Percentiles rank a stretch among this genome's conserved stretches.
These are phyloP conservation scores for Tachysurus vachellii DNA, from an alignment of 2,113 vertebrate species.

Conservation along the genomic window DNA sequence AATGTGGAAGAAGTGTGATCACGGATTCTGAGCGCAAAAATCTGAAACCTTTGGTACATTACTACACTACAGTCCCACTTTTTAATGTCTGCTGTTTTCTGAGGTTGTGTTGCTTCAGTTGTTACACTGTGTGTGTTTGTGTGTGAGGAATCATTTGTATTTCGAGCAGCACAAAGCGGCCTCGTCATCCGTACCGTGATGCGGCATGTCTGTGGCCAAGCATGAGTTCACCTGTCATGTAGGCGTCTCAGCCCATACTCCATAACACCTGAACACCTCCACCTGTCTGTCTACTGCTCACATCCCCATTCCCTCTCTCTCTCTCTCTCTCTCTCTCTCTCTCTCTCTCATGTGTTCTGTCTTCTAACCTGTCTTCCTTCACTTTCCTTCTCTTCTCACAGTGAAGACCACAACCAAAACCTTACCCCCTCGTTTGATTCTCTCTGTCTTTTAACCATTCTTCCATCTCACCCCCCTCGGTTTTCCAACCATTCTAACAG, in stretches of 20 bases:
- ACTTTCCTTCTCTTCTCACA: too few relatives aligned
- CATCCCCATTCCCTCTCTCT: not conserved
- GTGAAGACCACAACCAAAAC: too few relatives aligned
- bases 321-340: not conserved
- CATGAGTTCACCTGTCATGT: slow-evolving; percentile 55
- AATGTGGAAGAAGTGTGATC: not conserved
- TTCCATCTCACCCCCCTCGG: too few relatives aligned
- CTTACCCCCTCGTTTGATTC: too few relatives aligned
- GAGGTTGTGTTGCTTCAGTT: not conserved
- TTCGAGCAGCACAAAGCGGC: slow-evolving; percentile 39
- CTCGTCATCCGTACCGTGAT: slow-evolving; percentile 39
- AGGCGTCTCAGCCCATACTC: slow-evolving; percentile 28
- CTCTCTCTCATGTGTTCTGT: too few relatives aligned
- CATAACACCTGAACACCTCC: not conserved
- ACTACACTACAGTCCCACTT: not conserved
- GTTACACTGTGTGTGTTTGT: not conserved
- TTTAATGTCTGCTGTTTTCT: not conserved
- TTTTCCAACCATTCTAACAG: too few relatives aligned
- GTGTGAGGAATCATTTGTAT: slow-evolving; percentile 43
- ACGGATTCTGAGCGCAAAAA: not conserved
- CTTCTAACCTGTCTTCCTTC: too few relatives aligned
- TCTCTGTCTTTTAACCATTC: too few relatives aligned
- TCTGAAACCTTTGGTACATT: not conserved
- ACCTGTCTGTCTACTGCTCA: slow-evolving; percentile 29
- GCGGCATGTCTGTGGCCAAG: slow-evolving; percentile 39